These are phyloP conservation scores for human (Homo sapiens) DNA, from an alignment of 2,113 vertebrate species.

Conservation along the genomic window GRCh38 chr20:5807501-5808000, in stretches of 20 bases:
- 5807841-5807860: background rate
- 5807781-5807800: background rate
- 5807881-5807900: background rate
- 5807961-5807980: background rate
- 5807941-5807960: background rate
- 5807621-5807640: no score
- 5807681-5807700: background rate
- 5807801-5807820: background rate
- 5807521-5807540: no score
- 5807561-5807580: no score
- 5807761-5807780: background rate
- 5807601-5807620: no score
- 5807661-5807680: background rate
- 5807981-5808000: background rate
- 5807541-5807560: no score
- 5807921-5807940: background rate
- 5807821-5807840: background rate
- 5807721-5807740: background rate
- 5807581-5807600: no score
- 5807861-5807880: background rate
- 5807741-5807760: background rate
- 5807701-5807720: background rate
- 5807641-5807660: conserved; percentile 15
- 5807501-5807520: no score
- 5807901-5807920: background rate